These are phyloP conservation scores for Somateria mollissima DNA, from an alignment of 2,797 vertebrate species.

Conservation along the genomic window DNA sequence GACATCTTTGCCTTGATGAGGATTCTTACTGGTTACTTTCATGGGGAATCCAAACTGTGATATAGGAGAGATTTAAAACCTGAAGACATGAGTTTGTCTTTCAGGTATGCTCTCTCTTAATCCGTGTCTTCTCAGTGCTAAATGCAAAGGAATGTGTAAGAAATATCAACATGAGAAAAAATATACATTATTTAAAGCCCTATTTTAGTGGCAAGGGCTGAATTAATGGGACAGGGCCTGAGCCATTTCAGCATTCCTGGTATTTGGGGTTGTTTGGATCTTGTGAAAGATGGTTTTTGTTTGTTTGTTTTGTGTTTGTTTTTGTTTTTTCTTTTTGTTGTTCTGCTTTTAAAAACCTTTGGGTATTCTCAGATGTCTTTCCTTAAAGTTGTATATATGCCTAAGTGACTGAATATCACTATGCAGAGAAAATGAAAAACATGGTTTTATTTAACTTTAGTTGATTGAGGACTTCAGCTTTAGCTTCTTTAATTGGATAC, in stretches of 20 bases:
- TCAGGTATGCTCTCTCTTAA: background rate
- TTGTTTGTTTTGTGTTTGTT: too few species aligned
- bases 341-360: background rate
- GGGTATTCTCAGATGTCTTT: background rate
- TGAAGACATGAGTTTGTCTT: background rate
- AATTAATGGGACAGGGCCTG: background rate
- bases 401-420: background rate
- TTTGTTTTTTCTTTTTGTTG: background rate
- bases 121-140: background rate
- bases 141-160: background rate
- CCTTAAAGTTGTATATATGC: background rate
- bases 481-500: background rate
- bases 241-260: background rate
- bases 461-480: background rate
- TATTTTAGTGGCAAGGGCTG: background rate
- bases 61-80: background rate
- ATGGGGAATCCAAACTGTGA: background rate
- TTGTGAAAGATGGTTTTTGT: background rate
- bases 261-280: background rate
- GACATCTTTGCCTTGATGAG: background rate
- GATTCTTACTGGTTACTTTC: background rate
- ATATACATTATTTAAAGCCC: background rate
- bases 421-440: background rate
- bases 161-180: background rate
- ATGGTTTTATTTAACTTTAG: background rate